Percentiles rank a stretch among this genome's conserved stretches.
These are phyloP conservation scores for Phrynosoma platyrhinos DNA, from an alignment of 2,113 vertebrate genomes.

Conservation along the genomic window DNA sequence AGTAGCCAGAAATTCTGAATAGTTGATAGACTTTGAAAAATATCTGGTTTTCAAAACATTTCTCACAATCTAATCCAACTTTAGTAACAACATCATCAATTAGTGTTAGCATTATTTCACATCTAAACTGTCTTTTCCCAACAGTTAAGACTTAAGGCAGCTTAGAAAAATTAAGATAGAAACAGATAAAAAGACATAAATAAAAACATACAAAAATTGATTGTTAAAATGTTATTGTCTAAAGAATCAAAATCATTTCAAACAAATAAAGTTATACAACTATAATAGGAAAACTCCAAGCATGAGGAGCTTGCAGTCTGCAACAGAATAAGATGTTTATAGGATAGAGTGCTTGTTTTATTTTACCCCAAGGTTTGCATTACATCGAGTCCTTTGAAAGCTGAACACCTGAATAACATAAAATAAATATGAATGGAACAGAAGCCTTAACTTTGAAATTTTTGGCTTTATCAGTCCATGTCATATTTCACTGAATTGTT, in stretches of 20 bases:
- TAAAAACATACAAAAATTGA: too few relatives aligned
- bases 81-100: too few relatives aligned
- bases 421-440: slow-evolving; percentile 55
- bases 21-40: too few relatives aligned
- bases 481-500: slow-evolving; percentile 56
- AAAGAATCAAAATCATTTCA: not conserved
- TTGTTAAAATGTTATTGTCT: too few relatives aligned
- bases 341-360: slow-evolving; percentile 33
- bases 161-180: too few relatives aligned
- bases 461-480: slow-evolving; percentile 55
- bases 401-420: slow-evolving; percentile 52
- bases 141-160: too few relatives aligned
- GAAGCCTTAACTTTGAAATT: slow-evolving; percentile 58
- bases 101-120: too few relatives aligned
- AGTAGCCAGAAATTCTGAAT: too few relatives aligned
- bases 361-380: slow-evolving; percentile 30
- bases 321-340: not conserved
- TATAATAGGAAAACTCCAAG: not conserved
- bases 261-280: not conserved
- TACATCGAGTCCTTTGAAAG: slow-evolving; percentile 43
- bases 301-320: not conserved
- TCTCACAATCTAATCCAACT: too few relatives aligned
- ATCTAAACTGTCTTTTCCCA: too few relatives aligned
- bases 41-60: too few relatives aligned
- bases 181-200: not conserved